A percentile compares a stretch with the other conserved stretches of the same genome.
phyloP scores from a whole-genome alignment of 2,888 invertebrate genomes.

The Acleris literana region DNA sequence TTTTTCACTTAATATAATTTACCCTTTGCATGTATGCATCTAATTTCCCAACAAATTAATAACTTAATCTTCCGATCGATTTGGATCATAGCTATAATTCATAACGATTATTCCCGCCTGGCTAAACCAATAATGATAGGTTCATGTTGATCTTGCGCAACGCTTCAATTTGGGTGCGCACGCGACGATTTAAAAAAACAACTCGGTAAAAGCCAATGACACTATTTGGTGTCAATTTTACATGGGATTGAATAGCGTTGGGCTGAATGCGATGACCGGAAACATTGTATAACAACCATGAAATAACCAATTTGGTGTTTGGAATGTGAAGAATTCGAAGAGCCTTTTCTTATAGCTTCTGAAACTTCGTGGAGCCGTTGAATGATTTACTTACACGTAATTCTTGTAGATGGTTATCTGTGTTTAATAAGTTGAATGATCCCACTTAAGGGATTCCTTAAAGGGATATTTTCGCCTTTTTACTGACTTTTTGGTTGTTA shows the following conservation, averaged over 20 bases:
- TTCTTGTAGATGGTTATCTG: too few relatives aligned
- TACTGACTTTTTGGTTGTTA: too few relatives aligned
- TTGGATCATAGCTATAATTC: constrained; percentile 11
- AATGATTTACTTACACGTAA: too few relatives aligned
- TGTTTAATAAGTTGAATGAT: too few relatives aligned
- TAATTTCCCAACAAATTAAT: constrained; percentile 12
- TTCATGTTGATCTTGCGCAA: constrained; percentile 28
- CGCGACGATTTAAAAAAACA: constrained; percentile 7
- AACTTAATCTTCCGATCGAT: constrained; percentile 18
- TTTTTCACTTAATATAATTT: background rate
- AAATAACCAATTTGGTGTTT: constrained; percentile 12
- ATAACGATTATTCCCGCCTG: constrained; percentile 19
- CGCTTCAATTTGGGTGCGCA: constrained; percentile 11
- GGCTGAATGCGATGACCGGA: background rate
- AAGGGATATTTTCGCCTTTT: too few relatives aligned
- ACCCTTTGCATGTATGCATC: background rate
- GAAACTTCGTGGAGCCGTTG: too few relatives aligned
- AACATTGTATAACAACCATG: constrained; percentile 16
- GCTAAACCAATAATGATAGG: constrained; percentile 33
- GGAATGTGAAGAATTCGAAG: too few relatives aligned
- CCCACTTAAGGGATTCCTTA: too few relatives aligned
- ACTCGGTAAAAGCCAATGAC: too few relatives aligned
- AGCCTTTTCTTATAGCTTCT: too few relatives aligned
- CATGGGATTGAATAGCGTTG: too few relatives aligned
- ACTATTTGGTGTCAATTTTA: too few relatives aligned